These are phyloP conservation scores for Drosophila persimilis DNA, from an alignment of 1,140 invertebrate genomes.

Conservation along the genomic window DNA sequence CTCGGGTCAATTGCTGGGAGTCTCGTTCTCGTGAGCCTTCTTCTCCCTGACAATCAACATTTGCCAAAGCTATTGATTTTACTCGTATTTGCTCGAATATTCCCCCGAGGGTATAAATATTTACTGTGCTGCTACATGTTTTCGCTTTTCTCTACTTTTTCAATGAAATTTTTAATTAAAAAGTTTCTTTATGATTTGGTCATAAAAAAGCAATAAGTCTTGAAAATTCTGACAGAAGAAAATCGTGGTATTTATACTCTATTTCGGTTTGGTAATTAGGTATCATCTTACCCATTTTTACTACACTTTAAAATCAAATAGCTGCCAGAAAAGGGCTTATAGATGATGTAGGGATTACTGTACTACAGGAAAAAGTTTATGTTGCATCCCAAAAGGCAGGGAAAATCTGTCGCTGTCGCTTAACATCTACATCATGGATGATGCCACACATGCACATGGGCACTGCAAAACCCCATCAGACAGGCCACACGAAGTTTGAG, in stretches of 20 bases:
- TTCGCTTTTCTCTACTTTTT: neutral
- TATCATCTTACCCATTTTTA: too few relatives aligned
- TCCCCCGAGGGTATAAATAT: constrained; percentile 14
- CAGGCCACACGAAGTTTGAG: too few relatives aligned
- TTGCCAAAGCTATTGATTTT: constrained; percentile 37
- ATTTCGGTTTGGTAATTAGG: constrained; percentile 12
- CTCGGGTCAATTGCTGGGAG: constrained; percentile 15
- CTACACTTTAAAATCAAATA: too few relatives aligned
- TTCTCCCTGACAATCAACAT: too few relatives aligned
- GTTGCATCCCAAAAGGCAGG: constrained; percentile 22
- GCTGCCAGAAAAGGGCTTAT: too few relatives aligned
- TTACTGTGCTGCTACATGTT: constrained; percentile 5
- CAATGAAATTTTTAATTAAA: constrained; percentile 52
- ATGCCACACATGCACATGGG: neutral
- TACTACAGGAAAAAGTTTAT: constrained; percentile 46
- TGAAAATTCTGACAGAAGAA: constrained; percentile 2
- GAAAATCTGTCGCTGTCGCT: constrained; percentile 53
- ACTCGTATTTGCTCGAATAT: constrained; percentile 7
- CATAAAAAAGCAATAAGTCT: constrained; percentile 22
- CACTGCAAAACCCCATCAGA: too few relatives aligned
- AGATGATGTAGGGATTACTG: constrained; percentile 2
- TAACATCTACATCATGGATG: constrained; percentile 20
- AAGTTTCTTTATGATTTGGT: constrained; percentile 36
- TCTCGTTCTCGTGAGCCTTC: constrained; percentile 10
- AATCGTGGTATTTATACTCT: neutral